A percentile compares a stretch with the other conserved stretches of the same genome.
These are phyloP conservation scores for Rhinogobio ventralis DNA, from an alignment of 2,797 vertebrate species.

Conservation along the genomic window DNA sequence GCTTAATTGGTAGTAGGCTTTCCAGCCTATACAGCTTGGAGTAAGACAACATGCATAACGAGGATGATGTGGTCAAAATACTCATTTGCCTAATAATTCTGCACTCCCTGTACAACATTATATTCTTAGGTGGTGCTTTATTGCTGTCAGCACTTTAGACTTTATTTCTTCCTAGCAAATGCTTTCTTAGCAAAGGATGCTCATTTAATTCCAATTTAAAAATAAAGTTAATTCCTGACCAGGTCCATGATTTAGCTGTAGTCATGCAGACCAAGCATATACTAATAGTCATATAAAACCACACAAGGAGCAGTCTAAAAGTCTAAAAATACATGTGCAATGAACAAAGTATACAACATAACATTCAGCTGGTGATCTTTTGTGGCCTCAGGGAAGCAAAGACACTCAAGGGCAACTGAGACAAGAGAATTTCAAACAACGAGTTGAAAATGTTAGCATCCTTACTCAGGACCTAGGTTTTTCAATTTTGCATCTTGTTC, in stretches of 20 bases:
- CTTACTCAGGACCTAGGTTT: not conserved
- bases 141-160: constrained; percentile 17
- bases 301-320: not conserved
- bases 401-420: not conserved
- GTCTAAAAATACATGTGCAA: not conserved
- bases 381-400: not conserved
- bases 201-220: too few relatives aligned
- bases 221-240: constrained; percentile 6
- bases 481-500: constrained; percentile 12
- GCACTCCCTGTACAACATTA: too few relatives aligned
- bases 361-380: not conserved
- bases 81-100: too few relatives aligned
- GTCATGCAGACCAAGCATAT: not conserved
- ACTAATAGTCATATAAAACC: constrained; percentile 11
- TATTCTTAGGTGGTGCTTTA: not conserved
- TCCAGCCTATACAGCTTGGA: too few relatives aligned
- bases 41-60: too few relatives aligned
- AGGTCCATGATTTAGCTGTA: not conserved
- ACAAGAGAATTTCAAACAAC: not conserved
- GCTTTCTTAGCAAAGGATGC: too few relatives aligned
- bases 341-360: not conserved
- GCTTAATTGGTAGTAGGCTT: too few relatives aligned
- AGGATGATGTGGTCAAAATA: too few relatives aligned
- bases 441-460: not conserved
- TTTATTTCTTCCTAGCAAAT: not conserved